Base-by-base conservation (phyloP, 2,888 invertebrate genomes). In the Chaitophorus viminalis region DNA sequence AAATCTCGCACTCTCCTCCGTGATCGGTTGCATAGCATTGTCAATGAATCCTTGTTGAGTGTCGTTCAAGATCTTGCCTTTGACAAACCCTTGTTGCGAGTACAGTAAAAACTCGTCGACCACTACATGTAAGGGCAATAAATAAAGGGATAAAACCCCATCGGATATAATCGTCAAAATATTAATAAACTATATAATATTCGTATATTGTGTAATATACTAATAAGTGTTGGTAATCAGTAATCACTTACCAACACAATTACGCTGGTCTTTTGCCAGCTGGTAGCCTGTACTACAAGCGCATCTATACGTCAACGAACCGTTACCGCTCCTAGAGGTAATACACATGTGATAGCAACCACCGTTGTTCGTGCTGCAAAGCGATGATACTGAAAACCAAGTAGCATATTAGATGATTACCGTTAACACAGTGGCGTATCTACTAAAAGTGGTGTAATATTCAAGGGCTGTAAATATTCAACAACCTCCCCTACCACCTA, bases 301-400 rank as follows among this genome's bases (percentile, higher is more conserved):
- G 92, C 99, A 99, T 11, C 97, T 93, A 91, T 95, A 98, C 0
- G 97, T 97, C 25, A 98, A 92, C 0, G 95, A 95, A 0, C 94
- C 93, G 79, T 91, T 92, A 88, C 93, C 94, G 2, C 94, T 93
- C 68, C 95, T 95, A 0, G 98, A 97, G 0, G 98, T 94, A 82
- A 98, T 96, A 91, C 98, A 99, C 94, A 99, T 95, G 90, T 99
- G 98, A 79, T 97, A 95, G 92, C 99, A 99, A 0, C 95, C 96
- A 0, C 97, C 97, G 90, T 97, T 97, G 91, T 95, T 96, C 90
- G 93, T 94, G 0, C 96, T 96, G 90, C 98, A 98, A 0, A 98
- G 98, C 25, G 86, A 87, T 36, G 36, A 17, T 17, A 79, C 86
- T 87, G 54, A 0, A 25, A 72, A 72, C 25, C 21, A 52, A 82